Percentiles rank a stretch among this genome's conserved stretches.
phyloP scores from a whole-genome alignment of 1,140 invertebrate genomes.

The Oncopodura yosiiana region DNA sequence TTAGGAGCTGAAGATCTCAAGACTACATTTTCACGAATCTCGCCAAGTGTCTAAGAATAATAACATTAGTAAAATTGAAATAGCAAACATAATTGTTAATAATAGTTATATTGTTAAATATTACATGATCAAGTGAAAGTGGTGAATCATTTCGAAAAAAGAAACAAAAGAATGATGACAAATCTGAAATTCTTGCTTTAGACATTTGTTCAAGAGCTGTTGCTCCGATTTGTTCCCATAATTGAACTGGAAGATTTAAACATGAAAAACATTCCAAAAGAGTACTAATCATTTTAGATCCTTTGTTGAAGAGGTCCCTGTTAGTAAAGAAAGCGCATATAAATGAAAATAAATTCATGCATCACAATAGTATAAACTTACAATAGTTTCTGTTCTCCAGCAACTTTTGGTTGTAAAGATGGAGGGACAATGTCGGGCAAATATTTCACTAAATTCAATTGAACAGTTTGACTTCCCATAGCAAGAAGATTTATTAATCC shows the following conservation, averaged over 20 bases:
- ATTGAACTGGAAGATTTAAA: slow-evolving; percentile 11
- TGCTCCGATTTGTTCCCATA: slow-evolving; percentile 10
- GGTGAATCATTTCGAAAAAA: slow-evolving; percentile 19
- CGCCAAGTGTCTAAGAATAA: slow-evolving; percentile 16
- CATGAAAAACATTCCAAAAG: slow-evolving; percentile 31
- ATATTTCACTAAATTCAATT: too few species aligned
- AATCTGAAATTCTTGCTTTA: slow-evolving; percentile 11
- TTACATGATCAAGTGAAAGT: neutral
- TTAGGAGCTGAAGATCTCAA: neutral
- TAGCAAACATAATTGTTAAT: neutral
- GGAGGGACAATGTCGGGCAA: slow-evolving; percentile 26
- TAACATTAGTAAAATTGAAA: neutral
- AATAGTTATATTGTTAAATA: slow-evolving; percentile 13
- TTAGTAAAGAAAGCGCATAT: neutral
- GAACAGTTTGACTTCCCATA: too few species aligned
- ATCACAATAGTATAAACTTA: slow-evolving; percentile 1
- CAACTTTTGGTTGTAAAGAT: slow-evolving; percentile 15
- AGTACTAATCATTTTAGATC: neutral
- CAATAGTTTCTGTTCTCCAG: slow-evolving; percentile 13
- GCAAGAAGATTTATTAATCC: too few species aligned
- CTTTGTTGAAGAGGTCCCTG: neutral
- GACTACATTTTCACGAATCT: slow-evolving; percentile 26
- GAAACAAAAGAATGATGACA: slow-evolving; percentile 26
- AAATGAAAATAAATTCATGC: neutral
- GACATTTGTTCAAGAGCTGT: slow-evolving; percentile 25